phyloP scores from a whole-genome alignment of 2,888 invertebrate genomes.

The Bursaphelenchus okinawaensis region DNA sequence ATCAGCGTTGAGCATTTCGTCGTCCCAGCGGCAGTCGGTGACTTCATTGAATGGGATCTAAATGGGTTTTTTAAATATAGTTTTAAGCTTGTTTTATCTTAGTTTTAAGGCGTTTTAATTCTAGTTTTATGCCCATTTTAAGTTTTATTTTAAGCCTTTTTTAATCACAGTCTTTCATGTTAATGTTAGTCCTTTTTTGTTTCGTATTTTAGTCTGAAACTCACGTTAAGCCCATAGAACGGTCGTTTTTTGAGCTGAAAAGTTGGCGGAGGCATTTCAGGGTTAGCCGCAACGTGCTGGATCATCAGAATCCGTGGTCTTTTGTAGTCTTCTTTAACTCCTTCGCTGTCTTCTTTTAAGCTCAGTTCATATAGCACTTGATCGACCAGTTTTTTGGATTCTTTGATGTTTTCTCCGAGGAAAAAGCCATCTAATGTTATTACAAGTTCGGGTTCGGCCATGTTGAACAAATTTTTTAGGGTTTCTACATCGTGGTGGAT shows the following conservation, averaged over 20 bases:
- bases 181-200: background rate
- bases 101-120: no score
- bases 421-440: conserved; percentile 22
- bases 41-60: conserved; percentile 8
- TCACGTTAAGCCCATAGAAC: conserved; percentile 10
- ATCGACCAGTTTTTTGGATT: conserved; percentile 15
- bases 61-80: conserved; percentile 8
- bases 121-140: no score
- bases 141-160: no score
- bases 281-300: conserved; percentile 4
- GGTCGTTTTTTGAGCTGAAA: background rate
- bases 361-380: background rate
- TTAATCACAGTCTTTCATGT: no score
- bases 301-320: conserved; percentile 1
- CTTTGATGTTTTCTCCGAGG: conserved; percentile 13
- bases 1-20: background rate
- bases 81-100: no score
- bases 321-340: background rate
- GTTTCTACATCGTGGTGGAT: conserved; percentile 1
- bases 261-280: conserved; percentile 1
- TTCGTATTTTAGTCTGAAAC: background rate
- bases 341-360: background rate
- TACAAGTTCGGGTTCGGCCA: conserved; percentile 13
- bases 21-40: background rate
- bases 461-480: conserved; percentile 7